A percentile compares a stretch with the other conserved stretches of the same genome.
Evolutionary conservation across 2,888 invertebrate species (phyloP).

Genomic region (Zygothrica quintamaculata): DNA sequence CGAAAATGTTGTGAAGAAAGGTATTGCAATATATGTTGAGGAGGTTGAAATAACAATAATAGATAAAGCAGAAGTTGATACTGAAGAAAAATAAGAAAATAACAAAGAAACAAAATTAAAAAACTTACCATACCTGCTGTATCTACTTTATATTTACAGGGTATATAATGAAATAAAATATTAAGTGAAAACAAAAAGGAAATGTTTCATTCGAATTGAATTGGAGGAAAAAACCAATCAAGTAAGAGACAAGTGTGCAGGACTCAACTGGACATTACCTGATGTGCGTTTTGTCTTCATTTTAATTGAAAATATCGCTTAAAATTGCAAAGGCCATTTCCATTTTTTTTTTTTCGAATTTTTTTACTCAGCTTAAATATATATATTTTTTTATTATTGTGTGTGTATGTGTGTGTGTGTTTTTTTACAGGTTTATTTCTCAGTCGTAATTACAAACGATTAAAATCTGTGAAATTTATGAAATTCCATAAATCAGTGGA

Average conservation of each 20-base stretch:
- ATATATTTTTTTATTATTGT: no score
- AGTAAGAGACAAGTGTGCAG: slow-evolving; percentile 38
- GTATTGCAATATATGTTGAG: no score
- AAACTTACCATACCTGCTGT: no score
- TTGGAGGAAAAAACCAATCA: slow-evolving; percentile 72
- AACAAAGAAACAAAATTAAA: no score
- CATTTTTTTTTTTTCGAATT: no score
- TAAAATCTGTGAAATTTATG: slow-evolving; percentile 83
- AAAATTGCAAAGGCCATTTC: slow-evolving; percentile 31
- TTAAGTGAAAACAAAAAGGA: no score
- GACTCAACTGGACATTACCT: slow-evolving; percentile 52
- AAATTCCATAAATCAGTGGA: slow-evolving; percentile 82
- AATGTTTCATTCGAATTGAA: slow-evolving; percentile 57
- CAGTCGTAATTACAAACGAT: slow-evolving; percentile 80
- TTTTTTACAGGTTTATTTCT: background rate
- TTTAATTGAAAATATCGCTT: slow-evolving; percentile 68
- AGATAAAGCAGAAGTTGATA: no score
- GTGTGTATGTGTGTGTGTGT: no score
- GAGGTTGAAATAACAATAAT: no score
- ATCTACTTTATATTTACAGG: background rate
- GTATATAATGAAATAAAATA: slow-evolving; percentile 65
- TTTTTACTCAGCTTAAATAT: slow-evolving; percentile 8
- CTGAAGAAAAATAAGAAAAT: no score
- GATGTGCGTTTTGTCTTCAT: slow-evolving; percentile 62
- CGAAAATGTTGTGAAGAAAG: no score